Evolutionary conservation across 2,797 vertebrate species (phyloP), one percentile per base, ranked within the genome.

Genomic region (Argentina silus): DNA sequence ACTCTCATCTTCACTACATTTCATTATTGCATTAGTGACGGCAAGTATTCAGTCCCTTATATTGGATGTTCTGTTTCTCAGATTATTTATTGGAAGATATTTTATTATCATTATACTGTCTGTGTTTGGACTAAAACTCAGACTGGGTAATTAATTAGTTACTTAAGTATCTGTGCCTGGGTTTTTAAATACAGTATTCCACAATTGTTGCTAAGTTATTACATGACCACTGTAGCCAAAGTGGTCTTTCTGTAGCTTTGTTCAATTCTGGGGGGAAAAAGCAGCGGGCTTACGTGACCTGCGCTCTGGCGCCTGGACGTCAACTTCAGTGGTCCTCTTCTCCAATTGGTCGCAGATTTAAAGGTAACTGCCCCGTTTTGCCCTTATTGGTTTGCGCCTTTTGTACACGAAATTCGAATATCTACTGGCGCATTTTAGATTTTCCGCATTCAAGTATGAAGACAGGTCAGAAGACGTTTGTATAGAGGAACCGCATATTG

Each of bases 361-460:
- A 93, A 91, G 83, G 76, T 71, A 71, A 70, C 19, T 3, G 3
- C 3, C 51, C 51, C 19, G 0, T 71, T 71, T 11, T 0, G 14
- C 4, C 73, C 12, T 81, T 70, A 93, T 94, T 93, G 92, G 93
- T 59, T 73, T 12, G 36, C 47, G 56, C 55, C 36, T 72, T 91
- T 92, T 89, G 47, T 60, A 81, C 89, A 88, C 92, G 69, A 81
- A 89, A 90, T 95, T 95, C 89, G 92, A 95, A 94, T 70, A 7
- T 3, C 6, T 14, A 82, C 81, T 89, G 92, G 91, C 91, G 91
- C 90, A 76, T 17, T 80, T 80, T 79, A 71, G 79, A 77, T 87
- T 84, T 72, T 43, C 1, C 55, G 4, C n/a, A 42, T 56, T 15
- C 63, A 65, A 67, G 56, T 60, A 14, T 60, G 10, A 42, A 36